phyloP scores from a whole-genome alignment of 1,140 invertebrate genomes.

The Drosophila pallidifrons region DNA sequence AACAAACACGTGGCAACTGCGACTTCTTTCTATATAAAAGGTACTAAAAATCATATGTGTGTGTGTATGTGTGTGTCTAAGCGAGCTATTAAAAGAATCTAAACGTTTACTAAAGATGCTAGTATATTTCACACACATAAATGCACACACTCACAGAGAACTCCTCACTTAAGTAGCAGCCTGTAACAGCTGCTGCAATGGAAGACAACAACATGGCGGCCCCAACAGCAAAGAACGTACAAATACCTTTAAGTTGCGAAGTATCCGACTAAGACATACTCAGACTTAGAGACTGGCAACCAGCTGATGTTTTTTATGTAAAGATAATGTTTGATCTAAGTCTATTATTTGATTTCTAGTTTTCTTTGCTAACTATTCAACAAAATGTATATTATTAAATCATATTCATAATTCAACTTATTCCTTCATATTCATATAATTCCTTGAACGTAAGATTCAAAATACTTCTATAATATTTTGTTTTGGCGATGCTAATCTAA shows the following conservation, averaged over 20 bases:
- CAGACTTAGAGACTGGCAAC: neutral
- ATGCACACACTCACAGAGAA: conserved; percentile 17
- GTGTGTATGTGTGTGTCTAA: conserved; percentile 31
- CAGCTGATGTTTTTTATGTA: neutral
- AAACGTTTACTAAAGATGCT: conserved; percentile 77
- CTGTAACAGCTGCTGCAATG: conserved; percentile 46
- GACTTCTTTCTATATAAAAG: conserved; percentile 19
- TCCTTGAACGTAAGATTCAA: too few relatives aligned
- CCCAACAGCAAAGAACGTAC: conserved; percentile 6
- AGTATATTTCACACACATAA: conserved; percentile 64
- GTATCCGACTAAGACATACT: neutral
- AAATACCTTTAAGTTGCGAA: neutral
- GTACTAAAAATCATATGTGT: conserved; percentile 12
- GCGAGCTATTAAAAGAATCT: conserved; percentile 77
- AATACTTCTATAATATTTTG: too few relatives aligned
- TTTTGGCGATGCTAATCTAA: too few relatives aligned
- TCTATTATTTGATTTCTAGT: too few relatives aligned
- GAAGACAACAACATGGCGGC: conserved; percentile 20
- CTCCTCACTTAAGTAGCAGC: conserved; percentile 42
- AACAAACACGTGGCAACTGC: conserved; percentile 50
- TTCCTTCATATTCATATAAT: too few relatives aligned
- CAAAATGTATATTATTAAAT: too few relatives aligned
- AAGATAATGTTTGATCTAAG: too few relatives aligned
- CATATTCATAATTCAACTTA: too few relatives aligned
- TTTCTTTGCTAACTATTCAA: too few relatives aligned